Base-by-base conservation (phyloP, 2,888 invertebrate species). In the Thera britannica region DNA sequence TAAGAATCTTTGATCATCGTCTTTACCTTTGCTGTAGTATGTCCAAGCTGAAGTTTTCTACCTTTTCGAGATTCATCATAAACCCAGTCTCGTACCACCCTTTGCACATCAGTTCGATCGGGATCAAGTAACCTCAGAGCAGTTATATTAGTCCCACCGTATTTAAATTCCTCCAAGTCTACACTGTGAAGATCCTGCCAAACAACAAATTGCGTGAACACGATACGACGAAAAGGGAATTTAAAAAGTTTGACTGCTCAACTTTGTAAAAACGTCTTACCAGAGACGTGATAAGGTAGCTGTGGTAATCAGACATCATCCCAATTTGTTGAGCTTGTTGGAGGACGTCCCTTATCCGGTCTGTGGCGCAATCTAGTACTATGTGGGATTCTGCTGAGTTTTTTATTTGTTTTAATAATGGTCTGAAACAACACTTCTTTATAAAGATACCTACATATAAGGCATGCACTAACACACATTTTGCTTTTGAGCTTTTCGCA, bases 241-340 rank as follows among this genome's bases (percentile, higher is more conserved):
- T 49, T n/a, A 65, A 72, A 72, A 75, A 75, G 71, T 75, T 75
- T 70, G 57, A 62, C 56, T 46, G n/a, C n/a, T 38, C 38, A 76
- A 75, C 65, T 77, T 75, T 67, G 52, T 64, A 48, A 67, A 66
- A 68, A 62, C 67, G 70, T 88, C 95, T 95, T 94, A 97, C 98
- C 94, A 99, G 89, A 2, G 98, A 98, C 0, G 98, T 98, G 76
- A 98, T 97, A 79, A 99, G 95, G 86, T 98, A 99, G 90, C 98
- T 98, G 89, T 98, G 98, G 85, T 98, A 97, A 85, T 98, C 98
- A 74, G 98, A 98, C 97, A 99, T 98, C 97, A 99, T 98, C 73
- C 98, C 98, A 76, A 99, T 97, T 94, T 98, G 98, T 89, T 98
- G 98, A 8, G 98, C 98, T 90, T 98, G 98, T 83, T 98, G 98